Base-by-base conservation (phyloP, 37 sponge, comb jelly and placozoan genomes). In the Beroe forskalii region DNA sequence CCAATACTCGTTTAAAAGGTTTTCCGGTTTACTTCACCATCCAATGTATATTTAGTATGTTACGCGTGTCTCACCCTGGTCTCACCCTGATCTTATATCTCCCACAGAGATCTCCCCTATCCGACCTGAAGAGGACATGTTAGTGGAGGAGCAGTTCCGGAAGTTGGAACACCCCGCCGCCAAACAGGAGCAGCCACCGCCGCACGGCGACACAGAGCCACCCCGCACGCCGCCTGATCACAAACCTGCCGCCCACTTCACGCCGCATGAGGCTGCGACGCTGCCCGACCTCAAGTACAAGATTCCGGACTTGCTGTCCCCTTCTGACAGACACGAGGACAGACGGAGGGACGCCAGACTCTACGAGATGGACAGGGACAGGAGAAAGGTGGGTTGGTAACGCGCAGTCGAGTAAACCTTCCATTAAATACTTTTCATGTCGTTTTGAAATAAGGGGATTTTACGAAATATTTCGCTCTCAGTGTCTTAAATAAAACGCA, bases 321-420 rank as follows among this genome's bases (percentile, higher is more conserved):
- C 72, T 2, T 28, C 72, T 9, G 72, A 69, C 17, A 27, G 72
- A 69, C 72, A 69, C 17, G 72, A 69, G 19, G 72, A 69, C 1
- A 27, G 72, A 4, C 36, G 72, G 19, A 69, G 72, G 39, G 72
- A 69, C 39, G 72, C 72, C 1, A 31, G 72, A 36, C 36, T 69
- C 72, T 69, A 69, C 72, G 72, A 69, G 39, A 69, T 69, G 72
- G 72, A 69, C 39, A 27, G 72, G 72, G 72, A 69, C 17, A 69
- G 72, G 32, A 69, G 72, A 17, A 69, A 69, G 72, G 72, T 69
- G 1, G 20, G 72, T 69, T 4, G 25, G 9, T 55, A 9, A 55
- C 60, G 17, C 60, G 9, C 60, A 55, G n/a, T n/a, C n/a, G n/a
- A n/a, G n/a, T n/a, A n/a, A n/a, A n/a, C n/a, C n/a, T n/a, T n/a